Base-by-base conservation (phyloP, 2,113 vertebrate species). In the Hydropotes inermis region DNA sequence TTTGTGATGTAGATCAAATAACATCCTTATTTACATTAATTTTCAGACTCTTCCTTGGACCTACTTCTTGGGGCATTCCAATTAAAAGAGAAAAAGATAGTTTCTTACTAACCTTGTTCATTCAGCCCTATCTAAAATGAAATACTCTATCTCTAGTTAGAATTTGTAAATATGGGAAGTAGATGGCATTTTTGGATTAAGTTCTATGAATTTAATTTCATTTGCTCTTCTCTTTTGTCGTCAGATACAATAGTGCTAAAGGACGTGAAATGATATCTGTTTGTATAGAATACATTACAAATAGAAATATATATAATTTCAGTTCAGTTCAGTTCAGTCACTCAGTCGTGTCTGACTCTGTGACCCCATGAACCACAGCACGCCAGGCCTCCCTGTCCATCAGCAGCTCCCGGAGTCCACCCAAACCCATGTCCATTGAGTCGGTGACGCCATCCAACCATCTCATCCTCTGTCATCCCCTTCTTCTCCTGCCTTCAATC, bases 131-230 rank as follows among this genome's bases (percentile, higher is more conserved):
- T 52, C 27, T 58, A 61, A 93, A 88, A 96, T 15, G 7, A 43
- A 43, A 76, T 43, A 87, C 0, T 2, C 5, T 64, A 9, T 61
- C 27, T 78, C 87, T 87, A 57, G n/a, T 85, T 76, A 90, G 36
- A 95, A 81, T 28, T 70, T 83, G 4, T 50, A 57, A 92, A 33
- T n/a, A 93, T 89, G 13, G 17, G 50, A 94, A 83, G 19, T 47
- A 13, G 4, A 67, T 78, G 27, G 84, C 47, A 76, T 74, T 87
- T 95, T 43, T 60, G 13, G 33, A 76, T 28, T 81, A 36, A 9
- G 12, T 79, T 84, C 84, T 81, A 52, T 52, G 4, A 83, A 88
- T 87, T 97, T 89, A 91, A 81, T 95, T 93, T 96, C 11, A 83
- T 57, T 96, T 25, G 28, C 6, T 6, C 1, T 60, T 36, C 39